Conservation (phyloP, 2,797 vertebrate genomes). For the Muscicapa striata region DNA sequence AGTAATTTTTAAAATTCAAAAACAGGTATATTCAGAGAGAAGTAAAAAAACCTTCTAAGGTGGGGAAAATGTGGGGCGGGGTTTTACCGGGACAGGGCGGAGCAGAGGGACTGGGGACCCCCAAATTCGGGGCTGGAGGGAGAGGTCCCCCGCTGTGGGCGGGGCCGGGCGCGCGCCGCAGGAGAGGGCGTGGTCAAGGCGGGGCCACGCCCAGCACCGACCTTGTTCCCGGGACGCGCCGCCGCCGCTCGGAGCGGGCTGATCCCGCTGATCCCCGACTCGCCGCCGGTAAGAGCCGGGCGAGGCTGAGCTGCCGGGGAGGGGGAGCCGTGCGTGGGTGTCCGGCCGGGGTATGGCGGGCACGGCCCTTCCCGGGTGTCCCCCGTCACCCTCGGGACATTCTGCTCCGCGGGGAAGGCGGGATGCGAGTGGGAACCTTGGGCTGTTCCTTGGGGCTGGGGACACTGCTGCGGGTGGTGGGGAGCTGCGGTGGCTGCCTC, state of each 20-base stretch:
- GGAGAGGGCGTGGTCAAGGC: fast-evolving
- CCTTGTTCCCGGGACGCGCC: slow-evolving; percentile 44
- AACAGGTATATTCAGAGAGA: fast-evolving
- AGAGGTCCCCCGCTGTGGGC: not conserved
- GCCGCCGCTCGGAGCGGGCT: not conserved
- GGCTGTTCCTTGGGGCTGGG: not conserved
- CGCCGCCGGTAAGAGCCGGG: not conserved
- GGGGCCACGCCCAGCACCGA: not conserved
- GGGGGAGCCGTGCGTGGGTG: not conserved
- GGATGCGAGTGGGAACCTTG: not conserved
- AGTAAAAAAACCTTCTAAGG: not conserved
- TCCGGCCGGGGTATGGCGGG: not conserved
- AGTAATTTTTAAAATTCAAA: not conserved
- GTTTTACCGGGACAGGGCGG: not conserved
- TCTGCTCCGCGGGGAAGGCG: not conserved
- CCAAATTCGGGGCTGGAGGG: too few relatives aligned
- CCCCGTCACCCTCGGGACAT: not conserved
- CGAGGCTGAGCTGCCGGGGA: not conserved
- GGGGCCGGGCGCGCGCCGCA: not conserved
- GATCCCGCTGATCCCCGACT: not conserved
- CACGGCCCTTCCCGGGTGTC: not conserved
- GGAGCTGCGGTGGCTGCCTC: not conserved
- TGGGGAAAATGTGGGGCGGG: not conserved
- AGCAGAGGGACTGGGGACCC: too few relatives aligned
- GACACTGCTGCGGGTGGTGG: not conserved